phyloP scores from a whole-genome alignment of 2,113 vertebrate genomes.

The Camelus bactrianus region DNA sequence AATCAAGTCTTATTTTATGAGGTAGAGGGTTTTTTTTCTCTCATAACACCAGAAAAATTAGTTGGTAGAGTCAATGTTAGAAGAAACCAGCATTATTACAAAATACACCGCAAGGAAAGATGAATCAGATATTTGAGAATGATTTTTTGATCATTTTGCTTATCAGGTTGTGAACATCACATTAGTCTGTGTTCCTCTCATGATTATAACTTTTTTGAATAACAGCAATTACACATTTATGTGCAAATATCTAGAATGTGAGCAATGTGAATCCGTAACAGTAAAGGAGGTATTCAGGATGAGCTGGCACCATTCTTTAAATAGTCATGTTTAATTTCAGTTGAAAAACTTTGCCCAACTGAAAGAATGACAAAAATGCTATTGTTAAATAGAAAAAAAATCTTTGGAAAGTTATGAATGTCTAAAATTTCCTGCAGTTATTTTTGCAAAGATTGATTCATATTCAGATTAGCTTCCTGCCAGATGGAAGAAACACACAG shows the following conservation, averaged over 20 bases:
- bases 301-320: conserved; percentile 61
- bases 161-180: conserved; percentile 60
- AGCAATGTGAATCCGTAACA: background rate
- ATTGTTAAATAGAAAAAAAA: conserved; percentile 80
- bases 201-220: conserved; percentile 68
- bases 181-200: conserved; percentile 61
- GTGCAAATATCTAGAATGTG: conserved; percentile 57
- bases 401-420: conserved; percentile 83
- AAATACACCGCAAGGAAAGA: conserved; percentile 38
- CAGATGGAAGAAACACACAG: conserved; percentile 89
- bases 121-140: conserved; percentile 59
- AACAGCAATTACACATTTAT: conserved; percentile 69
- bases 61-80: background rate
- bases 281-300: conserved; percentile 52
- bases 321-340: conserved; percentile 72
- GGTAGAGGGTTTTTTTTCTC: background rate
- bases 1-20: conserved; percentile 19
- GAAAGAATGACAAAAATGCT: conserved; percentile 77
- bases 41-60: conserved; percentile 42
- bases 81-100: conserved; percentile 23
- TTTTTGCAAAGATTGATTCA: conserved; percentile 89
- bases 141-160: conserved; percentile 50
- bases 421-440: conserved; percentile 86
- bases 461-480: conserved; percentile 90
- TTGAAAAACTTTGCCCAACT: conserved; percentile 73